A percentile compares a stretch with the other conserved stretches of the same genome.
phyloP scores from a whole-genome alignment of 2,797 vertebrate species.

The Scyliorhinus canicula region DNA sequence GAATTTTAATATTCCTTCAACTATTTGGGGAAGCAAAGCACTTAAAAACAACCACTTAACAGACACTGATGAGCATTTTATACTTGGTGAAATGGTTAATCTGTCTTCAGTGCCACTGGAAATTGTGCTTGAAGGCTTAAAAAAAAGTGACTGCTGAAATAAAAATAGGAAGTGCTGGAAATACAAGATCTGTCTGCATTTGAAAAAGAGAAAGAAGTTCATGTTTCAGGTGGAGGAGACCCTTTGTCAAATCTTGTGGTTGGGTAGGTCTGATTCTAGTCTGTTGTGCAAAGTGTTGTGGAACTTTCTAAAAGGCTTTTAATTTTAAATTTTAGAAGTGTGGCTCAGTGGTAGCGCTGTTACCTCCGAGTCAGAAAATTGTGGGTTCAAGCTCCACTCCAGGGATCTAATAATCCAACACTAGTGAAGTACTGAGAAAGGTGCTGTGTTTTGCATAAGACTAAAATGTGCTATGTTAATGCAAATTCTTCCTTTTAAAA shows the following conservation, averaged over 20 bases:
- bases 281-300: not conserved
- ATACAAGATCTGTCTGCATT: not conserved
- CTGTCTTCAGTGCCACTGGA: not conserved
- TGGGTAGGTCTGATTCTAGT: not conserved
- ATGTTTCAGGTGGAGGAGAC: not conserved
- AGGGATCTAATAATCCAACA: not conserved
- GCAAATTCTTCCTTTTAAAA: too few species aligned
- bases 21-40: not conserved
- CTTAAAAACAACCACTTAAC: not conserved
- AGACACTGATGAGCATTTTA: not conserved
- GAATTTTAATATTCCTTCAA: not conserved
- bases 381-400: not conserved
- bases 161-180: not conserved
- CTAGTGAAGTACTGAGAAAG: not conserved
- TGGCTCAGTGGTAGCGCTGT: not conserved
- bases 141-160: not conserved
- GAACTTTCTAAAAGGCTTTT: not conserved
- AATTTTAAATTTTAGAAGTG: not conserved
- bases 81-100: not conserved
- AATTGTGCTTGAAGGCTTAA: not conserved
- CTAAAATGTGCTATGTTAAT: not conserved
- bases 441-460: not conserved
- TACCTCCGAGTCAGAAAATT: not conserved
- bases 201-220: not conserved
- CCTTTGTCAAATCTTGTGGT: not conserved